Conservation (phyloP, 1,140 invertebrate species). For the Globodera rostochiensis region DNA sequence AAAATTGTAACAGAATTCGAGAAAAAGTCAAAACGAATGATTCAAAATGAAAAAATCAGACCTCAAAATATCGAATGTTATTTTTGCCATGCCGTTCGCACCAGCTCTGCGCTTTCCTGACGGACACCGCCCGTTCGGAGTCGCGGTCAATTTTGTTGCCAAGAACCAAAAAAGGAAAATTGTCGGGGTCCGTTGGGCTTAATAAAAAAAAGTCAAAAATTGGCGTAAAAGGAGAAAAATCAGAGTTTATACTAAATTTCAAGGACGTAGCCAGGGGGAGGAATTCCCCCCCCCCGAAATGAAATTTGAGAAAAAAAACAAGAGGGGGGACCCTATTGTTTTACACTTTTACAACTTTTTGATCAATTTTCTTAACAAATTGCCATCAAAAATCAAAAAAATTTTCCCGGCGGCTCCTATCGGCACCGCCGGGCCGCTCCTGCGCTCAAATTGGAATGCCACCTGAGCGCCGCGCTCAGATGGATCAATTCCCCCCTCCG, state of each 20-base stretch:
- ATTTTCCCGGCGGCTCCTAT: too few species aligned
- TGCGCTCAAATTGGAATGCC: too few species aligned
- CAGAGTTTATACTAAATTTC: neutral
- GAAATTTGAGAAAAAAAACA: too few species aligned
- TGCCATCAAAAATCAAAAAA: too few species aligned
- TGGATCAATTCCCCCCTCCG: too few species aligned
- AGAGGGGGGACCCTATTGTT: too few species aligned
- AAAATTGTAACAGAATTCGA: neutral
- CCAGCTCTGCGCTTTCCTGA: conserved; percentile 94
- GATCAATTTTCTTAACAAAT: too few species aligned
- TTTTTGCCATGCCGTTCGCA: conserved; percentile 85
- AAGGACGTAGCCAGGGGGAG: too few species aligned
- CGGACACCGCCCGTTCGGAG: conserved; percentile 82
- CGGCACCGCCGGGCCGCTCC: too few species aligned
- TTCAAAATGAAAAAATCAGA: neutral
- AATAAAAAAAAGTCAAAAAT: conserved; percentile 71
- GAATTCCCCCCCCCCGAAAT: too few species aligned
- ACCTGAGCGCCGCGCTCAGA: too few species aligned
- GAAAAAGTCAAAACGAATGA: neutral
- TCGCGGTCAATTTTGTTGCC: conserved; percentile 99
- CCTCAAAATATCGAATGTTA: conserved; percentile 79
- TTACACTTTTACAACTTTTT: too few species aligned
- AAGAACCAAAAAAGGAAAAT: conserved; percentile 97
- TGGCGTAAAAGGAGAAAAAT: neutral
- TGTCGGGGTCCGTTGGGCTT: conserved; percentile 90